A percentile compares a stretch with the other conserved stretches of the same genome.
Conservation (phyloP, 2,113 vertebrate genomes). For the Misgurnus mizolepis region DNA sequence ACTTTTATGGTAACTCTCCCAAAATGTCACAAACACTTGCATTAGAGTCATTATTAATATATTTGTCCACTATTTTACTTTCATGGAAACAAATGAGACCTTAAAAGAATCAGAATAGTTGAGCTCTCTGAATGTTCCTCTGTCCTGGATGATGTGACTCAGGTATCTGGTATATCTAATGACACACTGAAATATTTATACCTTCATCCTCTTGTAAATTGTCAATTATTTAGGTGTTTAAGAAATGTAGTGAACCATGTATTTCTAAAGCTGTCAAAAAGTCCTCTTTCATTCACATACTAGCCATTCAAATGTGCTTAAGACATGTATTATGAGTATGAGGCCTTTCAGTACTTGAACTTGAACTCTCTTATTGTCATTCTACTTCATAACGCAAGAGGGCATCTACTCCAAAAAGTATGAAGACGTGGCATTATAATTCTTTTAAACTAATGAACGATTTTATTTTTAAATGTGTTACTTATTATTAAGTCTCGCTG, state of each 20-base stretch:
- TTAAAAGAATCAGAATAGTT: not conserved
- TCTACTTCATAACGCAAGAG: conserved; percentile 9
- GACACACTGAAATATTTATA: conserved; percentile 46
- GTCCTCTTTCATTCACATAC: not conserved
- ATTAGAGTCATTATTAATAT: conserved; percentile 51
- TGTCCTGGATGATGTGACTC: not conserved
- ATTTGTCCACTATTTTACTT: not conserved
- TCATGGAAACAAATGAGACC: not conserved
- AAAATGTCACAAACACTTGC: conserved; percentile 30
- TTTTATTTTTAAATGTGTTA: not conserved
- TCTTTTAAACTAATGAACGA: not conserved
- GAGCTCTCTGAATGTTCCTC: not conserved
- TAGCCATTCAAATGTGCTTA: not conserved
- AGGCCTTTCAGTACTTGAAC: not conserved
- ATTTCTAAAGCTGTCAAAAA: not conserved
- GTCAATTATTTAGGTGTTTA: conserved; percentile 14
- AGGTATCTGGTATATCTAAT: conserved; percentile 23
- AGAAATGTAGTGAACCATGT: not conserved
- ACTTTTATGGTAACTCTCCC: conserved; percentile 50
- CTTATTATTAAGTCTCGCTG: not conserved
- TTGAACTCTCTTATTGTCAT: not conserved
- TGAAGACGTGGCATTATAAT: no score
- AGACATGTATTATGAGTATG: not conserved
- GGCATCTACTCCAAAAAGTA: not conserved
- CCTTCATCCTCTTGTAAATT: conserved; percentile 10